These are phyloP conservation scores for Cryptops parisi DNA, from an alignment of 2,888 invertebrate species.

Conservation along the genomic window DNA sequence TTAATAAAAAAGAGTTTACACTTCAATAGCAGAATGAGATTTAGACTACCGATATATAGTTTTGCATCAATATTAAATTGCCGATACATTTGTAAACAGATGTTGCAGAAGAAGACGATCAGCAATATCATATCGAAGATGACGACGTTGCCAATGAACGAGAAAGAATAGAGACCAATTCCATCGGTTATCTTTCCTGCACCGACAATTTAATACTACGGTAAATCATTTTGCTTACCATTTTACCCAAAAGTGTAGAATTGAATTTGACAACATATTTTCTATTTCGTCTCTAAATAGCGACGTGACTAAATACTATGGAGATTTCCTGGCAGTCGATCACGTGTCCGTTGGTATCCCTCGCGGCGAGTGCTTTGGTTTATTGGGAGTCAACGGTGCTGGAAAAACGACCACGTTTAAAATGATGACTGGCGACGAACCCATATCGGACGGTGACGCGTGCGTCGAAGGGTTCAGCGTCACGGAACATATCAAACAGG, in stretches of 20 bases:
- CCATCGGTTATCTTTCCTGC: constrained; percentile 21
- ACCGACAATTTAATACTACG: constrained; percentile 26
- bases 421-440: constrained; percentile 40
- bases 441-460: constrained; percentile 33
- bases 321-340: constrained; percentile 59
- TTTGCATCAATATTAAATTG: too few species aligned
- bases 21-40: too few species aligned
- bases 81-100: not conserved
- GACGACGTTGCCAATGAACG: constrained; percentile 23
- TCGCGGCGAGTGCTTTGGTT: constrained; percentile 61
- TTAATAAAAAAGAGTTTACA: too few species aligned
- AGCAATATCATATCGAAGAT: constrained; percentile 19
- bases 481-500: constrained; percentile 22
- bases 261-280: not conserved
- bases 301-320: constrained; percentile 47
- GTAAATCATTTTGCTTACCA: constrained; percentile 18
- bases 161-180: constrained; percentile 26
- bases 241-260: not conserved
- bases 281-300: not conserved
- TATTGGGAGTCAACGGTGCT: constrained; percentile 71
- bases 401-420: constrained; percentile 77
- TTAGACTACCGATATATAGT: too few species aligned
- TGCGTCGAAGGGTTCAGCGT: constrained; percentile 25
- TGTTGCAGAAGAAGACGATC: constrained; percentile 2
- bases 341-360: constrained; percentile 53